Evolutionary conservation across 2,888 invertebrate species (phyloP), one percentile per base, ranked within the genome.

Genomic region (Trichacis sp.): DNA sequence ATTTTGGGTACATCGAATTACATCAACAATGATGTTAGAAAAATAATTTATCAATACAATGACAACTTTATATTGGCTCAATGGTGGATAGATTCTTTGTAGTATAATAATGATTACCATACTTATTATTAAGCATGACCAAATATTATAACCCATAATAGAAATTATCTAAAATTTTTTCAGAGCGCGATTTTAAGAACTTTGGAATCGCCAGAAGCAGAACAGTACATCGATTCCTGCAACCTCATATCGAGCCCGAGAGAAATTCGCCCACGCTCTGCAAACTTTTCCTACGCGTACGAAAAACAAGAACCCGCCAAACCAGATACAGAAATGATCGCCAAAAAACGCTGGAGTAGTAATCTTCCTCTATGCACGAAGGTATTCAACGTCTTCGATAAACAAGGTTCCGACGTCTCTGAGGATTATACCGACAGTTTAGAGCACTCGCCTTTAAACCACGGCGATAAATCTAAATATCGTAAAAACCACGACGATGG

Each of bases 341-440:
- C 84, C 20, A 90, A 89, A 73, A 90, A 92, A 77, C 87, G 92
- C 71, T 93, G 93, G 91, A 92, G 92, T 42, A 92, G 92, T 36
- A 90, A 91, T 65, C 84, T 90, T 69, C 77, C 82, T 1, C 64
- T 78, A n/a, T 90, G 90, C 49, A 89, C 91, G 0, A 91, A 91
- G 75, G 85, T 92, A 73, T 91, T 90, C 83, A 90, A 91, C 75
- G 91, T 90, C 1, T 91, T 92, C 73, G 92, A 92, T 78, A 87
- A 90, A 74, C 85, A 92, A 24, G 87, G 88, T 63, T 88, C 88
- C 65, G 88, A 89, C 48, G 91, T 91, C 76, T 90, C 91, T 65
- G 88, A 87, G 45, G 91, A 91, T 81, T 92, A 92, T 78, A 90
- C 91, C 6, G 92, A 93, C 84, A 92, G 92, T 82, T 86, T 92